phyloP scores from a whole-genome alignment of 30 jellyfish, hydroid and myxozoan genomes.

The Aurelia aurita complex sp. Pacific region DNA sequence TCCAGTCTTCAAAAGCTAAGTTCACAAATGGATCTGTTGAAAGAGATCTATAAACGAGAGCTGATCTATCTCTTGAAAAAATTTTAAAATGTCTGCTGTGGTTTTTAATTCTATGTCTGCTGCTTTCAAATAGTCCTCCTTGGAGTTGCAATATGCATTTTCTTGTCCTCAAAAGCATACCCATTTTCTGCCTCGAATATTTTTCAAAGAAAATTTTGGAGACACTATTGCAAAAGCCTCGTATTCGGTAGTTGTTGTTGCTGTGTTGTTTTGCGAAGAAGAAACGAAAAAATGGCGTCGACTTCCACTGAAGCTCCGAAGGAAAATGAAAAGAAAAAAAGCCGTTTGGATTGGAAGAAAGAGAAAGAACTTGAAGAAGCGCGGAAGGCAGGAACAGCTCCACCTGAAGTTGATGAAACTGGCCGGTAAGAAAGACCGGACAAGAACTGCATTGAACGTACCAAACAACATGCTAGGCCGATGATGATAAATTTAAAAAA shows the following conservation, averaged over 20 bases:
- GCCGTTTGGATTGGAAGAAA: constrained; percentile 91
- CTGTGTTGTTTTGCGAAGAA: background rate
- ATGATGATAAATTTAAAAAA: no score
- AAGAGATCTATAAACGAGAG: constrained; percentile 58
- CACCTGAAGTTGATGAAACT: constrained; percentile 99
- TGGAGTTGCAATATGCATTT: no score
- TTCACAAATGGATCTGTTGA: constrained; percentile 63
- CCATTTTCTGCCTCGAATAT: no score
- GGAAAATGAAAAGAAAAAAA: constrained; percentile 59
- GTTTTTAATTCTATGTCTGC: no score
- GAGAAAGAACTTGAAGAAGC: constrained; percentile 98
- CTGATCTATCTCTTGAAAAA: background rate
- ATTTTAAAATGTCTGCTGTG: no score
- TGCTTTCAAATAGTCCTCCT: no score
- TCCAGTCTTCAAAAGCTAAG: constrained; percentile 84
- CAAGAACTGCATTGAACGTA: no score
- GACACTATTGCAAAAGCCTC: constrained; percentile 23
- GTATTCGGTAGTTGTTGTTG: constrained; percentile 31
- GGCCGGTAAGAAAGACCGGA: constrained; percentile 71
- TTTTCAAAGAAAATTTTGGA: no score
- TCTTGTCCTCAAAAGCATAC: no score
- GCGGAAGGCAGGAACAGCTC: constrained; percentile 98
- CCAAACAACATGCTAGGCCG: no score
- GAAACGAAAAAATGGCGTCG: constrained; percentile 63
- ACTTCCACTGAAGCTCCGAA: constrained; percentile 68